Conservation (phyloP, 2,888 invertebrate genomes). For the Litoditis marina region DNA sequence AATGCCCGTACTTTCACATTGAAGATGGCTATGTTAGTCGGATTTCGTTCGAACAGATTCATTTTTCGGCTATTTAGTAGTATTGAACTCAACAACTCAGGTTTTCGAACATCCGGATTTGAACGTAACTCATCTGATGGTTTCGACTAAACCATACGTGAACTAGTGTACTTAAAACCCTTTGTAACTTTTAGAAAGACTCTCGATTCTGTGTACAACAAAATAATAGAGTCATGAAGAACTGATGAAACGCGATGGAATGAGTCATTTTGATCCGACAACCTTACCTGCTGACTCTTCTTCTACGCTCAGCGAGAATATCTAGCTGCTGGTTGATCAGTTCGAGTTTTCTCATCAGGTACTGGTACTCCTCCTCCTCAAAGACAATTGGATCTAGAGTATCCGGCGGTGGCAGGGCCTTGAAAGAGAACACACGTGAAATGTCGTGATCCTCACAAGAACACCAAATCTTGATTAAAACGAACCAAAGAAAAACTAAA, state of each 20-base stretch:
- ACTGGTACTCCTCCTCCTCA: conserved; percentile 32
- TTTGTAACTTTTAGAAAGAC: too few relatives aligned
- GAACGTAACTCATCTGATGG: not conserved
- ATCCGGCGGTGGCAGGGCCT: conserved; percentile 29
- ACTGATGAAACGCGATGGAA: too few relatives aligned
- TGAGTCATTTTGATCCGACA: too few relatives aligned
- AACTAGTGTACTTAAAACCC: too few relatives aligned
- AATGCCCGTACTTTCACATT: too few relatives aligned
- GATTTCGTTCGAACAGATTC: not conserved
- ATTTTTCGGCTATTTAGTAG: not conserved
- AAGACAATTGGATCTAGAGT: conserved; percentile 44
- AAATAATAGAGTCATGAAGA: too few relatives aligned
- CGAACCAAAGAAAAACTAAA: not conserved
- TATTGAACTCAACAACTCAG: too few relatives aligned
- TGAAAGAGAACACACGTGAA: not conserved
- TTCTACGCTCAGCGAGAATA: conserved; percentile 23
- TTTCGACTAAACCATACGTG: too few relatives aligned
- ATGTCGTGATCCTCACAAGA: not conserved
- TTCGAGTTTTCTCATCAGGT: conserved; percentile 24
- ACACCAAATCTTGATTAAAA: too few relatives aligned
- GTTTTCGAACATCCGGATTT: not conserved
- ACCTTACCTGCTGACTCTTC: too few relatives aligned
- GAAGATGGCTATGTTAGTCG: too few relatives aligned
- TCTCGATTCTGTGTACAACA: too few relatives aligned
- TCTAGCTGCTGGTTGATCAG: conserved; percentile 33